These are phyloP conservation scores for Carabus problematicus DNA, from an alignment of 2,888 invertebrate genomes.

Conservation along the genomic window DNA sequence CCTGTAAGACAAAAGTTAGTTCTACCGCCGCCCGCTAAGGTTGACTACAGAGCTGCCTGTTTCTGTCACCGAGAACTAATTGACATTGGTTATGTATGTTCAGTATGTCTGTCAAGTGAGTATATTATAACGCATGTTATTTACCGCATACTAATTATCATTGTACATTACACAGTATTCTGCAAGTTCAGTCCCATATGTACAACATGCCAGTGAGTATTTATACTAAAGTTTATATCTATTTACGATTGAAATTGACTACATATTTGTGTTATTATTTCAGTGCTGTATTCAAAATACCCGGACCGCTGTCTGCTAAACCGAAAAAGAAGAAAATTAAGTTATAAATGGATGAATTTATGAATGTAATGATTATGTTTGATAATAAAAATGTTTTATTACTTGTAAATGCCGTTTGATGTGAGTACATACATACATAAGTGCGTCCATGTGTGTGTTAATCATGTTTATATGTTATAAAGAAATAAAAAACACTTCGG, in stretches of 20 bases:
- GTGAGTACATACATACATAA: too few relatives aligned
- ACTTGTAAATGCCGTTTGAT: too few relatives aligned
- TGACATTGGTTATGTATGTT: conserved; percentile 97
- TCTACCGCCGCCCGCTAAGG: conserved; percentile 86
- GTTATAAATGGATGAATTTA: conserved; percentile 52
- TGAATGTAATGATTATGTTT: neutral
- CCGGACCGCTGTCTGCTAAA: conserved; percentile 79
- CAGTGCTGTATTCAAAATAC: conserved; percentile 90
- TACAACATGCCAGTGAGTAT: conserved; percentile 94
- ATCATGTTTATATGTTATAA: too few relatives aligned
- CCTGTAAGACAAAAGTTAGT: conserved; percentile 81
- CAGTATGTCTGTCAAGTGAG: conserved; percentile 93
- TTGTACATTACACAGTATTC: conserved; percentile 75
- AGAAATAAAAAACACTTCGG: too few relatives aligned
- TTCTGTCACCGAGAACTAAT: conserved; percentile 96
- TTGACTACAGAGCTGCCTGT: conserved; percentile 96
- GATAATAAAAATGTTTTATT: conserved; percentile 19
- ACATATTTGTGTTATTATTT: conserved; percentile 57
- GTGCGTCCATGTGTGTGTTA: too few relatives aligned
- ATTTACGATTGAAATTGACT: conserved; percentile 6
- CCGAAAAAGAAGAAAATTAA: conserved; percentile 84
- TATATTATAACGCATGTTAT: conserved; percentile 37
- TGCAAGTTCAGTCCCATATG: conserved; percentile 98
- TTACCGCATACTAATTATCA: conserved; percentile 2
- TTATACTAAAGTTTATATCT: conserved; percentile 8